These are phyloP conservation scores for Leucophenga varia DNA, from an alignment of 1,140 invertebrate genomes.

Conservation along the genomic window DNA sequence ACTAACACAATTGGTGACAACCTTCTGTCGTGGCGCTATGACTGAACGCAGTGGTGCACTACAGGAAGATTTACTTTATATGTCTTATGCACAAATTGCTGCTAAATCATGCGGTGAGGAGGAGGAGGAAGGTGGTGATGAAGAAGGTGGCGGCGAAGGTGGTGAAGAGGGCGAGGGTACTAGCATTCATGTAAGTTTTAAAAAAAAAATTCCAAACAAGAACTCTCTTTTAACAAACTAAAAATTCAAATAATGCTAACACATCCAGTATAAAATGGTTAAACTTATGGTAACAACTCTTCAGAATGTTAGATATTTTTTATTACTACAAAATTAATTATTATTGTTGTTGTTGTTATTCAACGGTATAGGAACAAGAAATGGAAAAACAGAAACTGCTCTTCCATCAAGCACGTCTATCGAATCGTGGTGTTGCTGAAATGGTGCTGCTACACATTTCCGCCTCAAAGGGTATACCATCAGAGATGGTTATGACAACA, in stretches of 20 bases:
- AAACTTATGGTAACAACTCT: conserved; percentile 68
- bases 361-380: conserved; percentile 88
- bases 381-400: conserved; percentile 99
- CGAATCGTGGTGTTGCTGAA: conserved; percentile 95
- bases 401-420: conserved; percentile 93
- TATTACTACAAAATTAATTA: not conserved
- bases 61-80: conserved; percentile 91
- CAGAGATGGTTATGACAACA: conserved; percentile 98
- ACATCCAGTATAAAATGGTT: conserved; percentile 61
- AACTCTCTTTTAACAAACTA: conserved; percentile 4
- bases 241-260: conserved; percentile 18
- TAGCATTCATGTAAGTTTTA: conserved; percentile 94
- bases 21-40: conserved; percentile 96
- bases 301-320: no score
- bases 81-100: conserved; percentile 97
- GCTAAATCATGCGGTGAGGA: conserved; percentile 96
- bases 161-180: conserved; percentile 83
- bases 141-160: conserved; percentile 75
- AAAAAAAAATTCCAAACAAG: no score
- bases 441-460: conserved; percentile 98
- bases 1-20: conserved; percentile 92
- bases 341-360: conserved; percentile 10
- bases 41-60: conserved; percentile 88
- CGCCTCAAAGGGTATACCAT: conserved; percentile 93
- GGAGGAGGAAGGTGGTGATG: conserved; percentile 91